These are phyloP conservation scores for Pseudorhiza aurosa DNA, from an alignment of 30 jellyfish, hydroid and myxozoan genomes.

Conservation along the genomic window DNA sequence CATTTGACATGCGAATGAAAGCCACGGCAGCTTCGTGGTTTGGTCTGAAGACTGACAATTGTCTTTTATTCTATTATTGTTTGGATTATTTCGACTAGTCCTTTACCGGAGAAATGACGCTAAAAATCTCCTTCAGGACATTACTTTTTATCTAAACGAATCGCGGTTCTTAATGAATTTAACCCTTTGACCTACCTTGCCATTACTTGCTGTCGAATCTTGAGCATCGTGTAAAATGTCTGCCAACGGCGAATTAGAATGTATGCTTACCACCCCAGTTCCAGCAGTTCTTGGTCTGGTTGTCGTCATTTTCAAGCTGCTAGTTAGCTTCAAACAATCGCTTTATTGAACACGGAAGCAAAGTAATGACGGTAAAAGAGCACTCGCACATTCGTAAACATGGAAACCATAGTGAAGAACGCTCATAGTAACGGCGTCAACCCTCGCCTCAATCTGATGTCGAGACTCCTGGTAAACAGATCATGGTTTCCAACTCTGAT, in stretches of 20 bases:
- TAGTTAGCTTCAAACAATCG: not conserved
- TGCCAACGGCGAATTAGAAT: slow-evolving; percentile 30
- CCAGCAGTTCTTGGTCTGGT: slow-evolving; percentile 62
- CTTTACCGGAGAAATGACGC: no score
- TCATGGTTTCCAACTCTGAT: not conserved
- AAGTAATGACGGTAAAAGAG: not conserved
- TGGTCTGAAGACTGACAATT: no score
- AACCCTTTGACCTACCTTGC: not conserved
- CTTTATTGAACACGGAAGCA: not conserved
- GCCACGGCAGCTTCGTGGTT: no score
- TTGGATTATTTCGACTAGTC: no score
- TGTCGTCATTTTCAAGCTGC: not conserved
- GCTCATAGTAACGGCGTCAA: slow-evolving; percentile 8
- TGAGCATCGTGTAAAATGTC: slow-evolving; percentile 15
- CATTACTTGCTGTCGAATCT: not conserved
- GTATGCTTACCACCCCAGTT: slow-evolving; percentile 28
- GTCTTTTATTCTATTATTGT: no score
- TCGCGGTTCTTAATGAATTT: no score
- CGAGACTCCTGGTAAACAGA: slow-evolving; percentile 34
- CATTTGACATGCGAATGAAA: no score
- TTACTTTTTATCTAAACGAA: no score
- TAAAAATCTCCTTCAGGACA: no score
- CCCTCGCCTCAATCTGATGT: slow-evolving; percentile 26
- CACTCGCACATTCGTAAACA: not conserved
- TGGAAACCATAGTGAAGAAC: not conserved